Percentiles rank a stretch among this genome's conserved stretches.
phyloP scores from a whole-genome alignment of 2,888 invertebrate genomes.

The Archips crataeganus region DNA sequence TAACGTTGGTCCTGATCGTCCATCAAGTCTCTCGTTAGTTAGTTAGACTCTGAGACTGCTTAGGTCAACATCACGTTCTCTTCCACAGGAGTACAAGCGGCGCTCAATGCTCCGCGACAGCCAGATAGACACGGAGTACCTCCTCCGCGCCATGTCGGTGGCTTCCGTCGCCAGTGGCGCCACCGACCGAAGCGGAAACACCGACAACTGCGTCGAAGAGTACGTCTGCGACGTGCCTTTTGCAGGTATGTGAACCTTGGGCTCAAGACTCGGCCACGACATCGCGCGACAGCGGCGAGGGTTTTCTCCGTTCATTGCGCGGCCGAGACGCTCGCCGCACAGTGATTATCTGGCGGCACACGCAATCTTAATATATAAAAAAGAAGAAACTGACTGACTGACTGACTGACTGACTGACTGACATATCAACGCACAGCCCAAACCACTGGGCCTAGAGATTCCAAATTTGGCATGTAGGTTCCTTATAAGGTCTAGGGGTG shows the following conservation, averaged over 20 bases:
- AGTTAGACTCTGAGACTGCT: neutral
- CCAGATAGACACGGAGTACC: slow-evolving; percentile 92
- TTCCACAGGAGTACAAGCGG: slow-evolving; percentile 91
- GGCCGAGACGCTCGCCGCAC: no score
- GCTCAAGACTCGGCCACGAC: neutral
- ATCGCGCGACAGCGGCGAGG: no score
- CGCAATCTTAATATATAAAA: no score
- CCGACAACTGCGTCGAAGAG: slow-evolving; percentile 94
- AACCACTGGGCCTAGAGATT: no score
- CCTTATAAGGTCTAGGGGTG: no score
- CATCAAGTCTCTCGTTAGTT: neutral
- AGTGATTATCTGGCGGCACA: no score
- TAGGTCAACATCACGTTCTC: neutral
- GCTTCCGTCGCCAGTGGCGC: slow-evolving; percentile 91
- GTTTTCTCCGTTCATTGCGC: no score
- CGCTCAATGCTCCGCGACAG: slow-evolving; percentile 90
- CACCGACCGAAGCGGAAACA: slow-evolving; percentile 92
- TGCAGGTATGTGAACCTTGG: slow-evolving; percentile 88
- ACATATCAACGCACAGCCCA: no score
- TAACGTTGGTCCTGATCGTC: no score
- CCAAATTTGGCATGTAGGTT: no score
- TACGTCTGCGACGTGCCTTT: slow-evolving; percentile 94
- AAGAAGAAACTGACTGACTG: no score
- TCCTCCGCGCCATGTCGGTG: slow-evolving; percentile 92
- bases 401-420: no score